These are phyloP conservation scores for Trinectes maculatus DNA, from an alignment of 2,113 vertebrate genomes.

Conservation along the genomic window DNA sequence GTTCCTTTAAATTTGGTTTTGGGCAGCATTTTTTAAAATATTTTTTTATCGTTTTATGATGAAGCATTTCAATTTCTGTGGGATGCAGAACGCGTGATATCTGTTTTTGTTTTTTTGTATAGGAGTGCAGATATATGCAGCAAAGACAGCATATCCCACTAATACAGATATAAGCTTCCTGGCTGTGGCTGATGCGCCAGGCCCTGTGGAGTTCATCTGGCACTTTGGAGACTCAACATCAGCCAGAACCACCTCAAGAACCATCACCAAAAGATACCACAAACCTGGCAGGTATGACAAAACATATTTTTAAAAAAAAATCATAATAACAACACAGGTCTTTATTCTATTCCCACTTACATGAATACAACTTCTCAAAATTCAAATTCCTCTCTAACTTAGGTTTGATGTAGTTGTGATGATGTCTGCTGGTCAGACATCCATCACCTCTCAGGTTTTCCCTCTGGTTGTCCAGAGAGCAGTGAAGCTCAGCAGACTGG, in stretches of 20 bases:
- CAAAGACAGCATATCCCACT: conserved; percentile 77
- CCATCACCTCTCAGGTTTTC: conserved; percentile 70
- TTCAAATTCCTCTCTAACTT: neutral
- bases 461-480: conserved; percentile 77
- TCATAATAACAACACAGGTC: neutral
- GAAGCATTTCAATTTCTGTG: neutral
- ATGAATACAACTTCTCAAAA: neutral
- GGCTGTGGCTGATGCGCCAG: conserved; percentile 63
- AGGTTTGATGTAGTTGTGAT: conserved; percentile 81
- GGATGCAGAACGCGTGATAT: neutral
- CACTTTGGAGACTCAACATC: conserved; percentile 80
- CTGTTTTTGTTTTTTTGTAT: conserved; percentile 10
- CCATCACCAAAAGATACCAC: conserved; percentile 71
- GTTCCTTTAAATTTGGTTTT: too few relatives aligned
- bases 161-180: conserved; percentile 76
- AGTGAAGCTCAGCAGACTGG: conserved; percentile 79
- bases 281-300: conserved; percentile 75
- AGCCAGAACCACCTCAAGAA: conserved; percentile 69
- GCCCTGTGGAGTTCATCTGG: conserved; percentile 80
- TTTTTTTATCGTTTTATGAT: neutral
- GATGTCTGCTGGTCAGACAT: conserved; percentile 50
- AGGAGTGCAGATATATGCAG: conserved; percentile 78
- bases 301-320: neutral
- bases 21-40: too few relatives aligned
- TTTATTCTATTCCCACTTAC: neutral